Percentiles rank a stretch among this genome's conserved stretches.
These are phyloP conservation scores for Callithrix jacchus DNA, from an alignment of 2,113 vertebrate genomes.

Conservation along the genomic window DNA sequence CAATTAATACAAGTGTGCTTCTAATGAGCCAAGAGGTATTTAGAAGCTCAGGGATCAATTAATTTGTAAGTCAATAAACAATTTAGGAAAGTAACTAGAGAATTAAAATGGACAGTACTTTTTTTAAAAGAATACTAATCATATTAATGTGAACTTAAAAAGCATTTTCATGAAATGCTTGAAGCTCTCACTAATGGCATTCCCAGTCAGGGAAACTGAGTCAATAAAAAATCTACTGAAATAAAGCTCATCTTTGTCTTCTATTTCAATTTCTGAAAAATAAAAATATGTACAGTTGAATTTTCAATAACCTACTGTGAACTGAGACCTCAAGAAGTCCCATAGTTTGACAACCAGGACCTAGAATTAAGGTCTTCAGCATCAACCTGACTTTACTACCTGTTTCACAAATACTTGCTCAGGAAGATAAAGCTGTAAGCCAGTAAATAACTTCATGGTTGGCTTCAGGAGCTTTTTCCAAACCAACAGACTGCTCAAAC, in stretches of 20 bases:
- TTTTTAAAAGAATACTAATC: conserved; percentile 17
- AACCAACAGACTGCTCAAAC: background rate
- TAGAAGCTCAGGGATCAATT: conserved; percentile 48
- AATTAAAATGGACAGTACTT: conserved; percentile 2
- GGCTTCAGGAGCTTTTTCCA: background rate
- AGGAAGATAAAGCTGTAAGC: background rate
- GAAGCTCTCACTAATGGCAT: background rate
- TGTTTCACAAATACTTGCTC: background rate
- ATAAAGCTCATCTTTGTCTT: background rate
- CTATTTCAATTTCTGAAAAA: background rate
- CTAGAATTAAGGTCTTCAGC: background rate
- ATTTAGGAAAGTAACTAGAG: background rate
- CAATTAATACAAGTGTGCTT: conserved; percentile 53
- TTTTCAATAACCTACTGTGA: background rate
- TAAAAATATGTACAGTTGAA: background rate
- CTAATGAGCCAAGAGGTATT: conserved; percentile 45
- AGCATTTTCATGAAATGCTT: background rate
- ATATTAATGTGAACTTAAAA: background rate
- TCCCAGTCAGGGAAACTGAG: background rate
- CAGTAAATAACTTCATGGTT: background rate
- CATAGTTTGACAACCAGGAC: background rate
- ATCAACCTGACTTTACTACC: background rate
- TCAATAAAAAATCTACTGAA: background rate
- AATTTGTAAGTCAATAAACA: conserved; percentile 61
- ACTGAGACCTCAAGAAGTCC: background rate